These are phyloP conservation scores for Epinotia demarniana DNA, from an alignment of 2,888 invertebrate genomes.

Conservation along the genomic window DNA sequence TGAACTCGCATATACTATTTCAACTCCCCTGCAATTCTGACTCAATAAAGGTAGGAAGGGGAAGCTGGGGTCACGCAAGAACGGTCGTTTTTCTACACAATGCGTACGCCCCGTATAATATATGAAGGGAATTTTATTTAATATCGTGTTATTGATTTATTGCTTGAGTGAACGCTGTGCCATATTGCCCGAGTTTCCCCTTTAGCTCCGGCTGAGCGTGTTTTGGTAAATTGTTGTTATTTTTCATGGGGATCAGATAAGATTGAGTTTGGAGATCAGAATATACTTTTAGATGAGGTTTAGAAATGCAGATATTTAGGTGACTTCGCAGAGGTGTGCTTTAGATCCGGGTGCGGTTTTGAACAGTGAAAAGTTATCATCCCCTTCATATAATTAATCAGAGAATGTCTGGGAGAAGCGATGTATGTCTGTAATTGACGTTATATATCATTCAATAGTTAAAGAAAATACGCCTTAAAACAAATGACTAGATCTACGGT, in stretches of 20 bases:
- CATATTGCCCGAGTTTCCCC: conserved; percentile 62
- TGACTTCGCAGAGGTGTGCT: neutral
- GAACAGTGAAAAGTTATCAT: neutral
- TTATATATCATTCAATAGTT: no score
- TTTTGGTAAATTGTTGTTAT: conserved; percentile 45
- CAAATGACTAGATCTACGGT: no score
- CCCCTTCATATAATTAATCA: no score
- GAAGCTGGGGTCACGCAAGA: conserved; percentile 53
- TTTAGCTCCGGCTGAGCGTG: conserved; percentile 51
- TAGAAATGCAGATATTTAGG: neutral
- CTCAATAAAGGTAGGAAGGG: conserved; percentile 46
- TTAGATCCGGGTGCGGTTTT: neutral
- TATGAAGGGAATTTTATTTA: conserved; percentile 78
- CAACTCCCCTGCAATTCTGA: conserved; percentile 45
- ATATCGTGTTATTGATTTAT: conserved; percentile 81
- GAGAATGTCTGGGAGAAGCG: no score
- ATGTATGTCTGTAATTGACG: no score
- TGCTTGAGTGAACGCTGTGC: conserved; percentile 58
- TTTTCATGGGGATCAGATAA: conserved; percentile 41
- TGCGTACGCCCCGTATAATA: conserved; percentile 65
- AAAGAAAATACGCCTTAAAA: no score
- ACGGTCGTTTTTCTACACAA: conserved; percentile 69
- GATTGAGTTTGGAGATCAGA: conserved; percentile 11
- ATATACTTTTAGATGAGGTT: neutral
- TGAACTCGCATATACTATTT: conserved; percentile 49